Conservation (phyloP, 2,888 invertebrate genomes). For the Rhogogaster chlorosoma region DNA sequence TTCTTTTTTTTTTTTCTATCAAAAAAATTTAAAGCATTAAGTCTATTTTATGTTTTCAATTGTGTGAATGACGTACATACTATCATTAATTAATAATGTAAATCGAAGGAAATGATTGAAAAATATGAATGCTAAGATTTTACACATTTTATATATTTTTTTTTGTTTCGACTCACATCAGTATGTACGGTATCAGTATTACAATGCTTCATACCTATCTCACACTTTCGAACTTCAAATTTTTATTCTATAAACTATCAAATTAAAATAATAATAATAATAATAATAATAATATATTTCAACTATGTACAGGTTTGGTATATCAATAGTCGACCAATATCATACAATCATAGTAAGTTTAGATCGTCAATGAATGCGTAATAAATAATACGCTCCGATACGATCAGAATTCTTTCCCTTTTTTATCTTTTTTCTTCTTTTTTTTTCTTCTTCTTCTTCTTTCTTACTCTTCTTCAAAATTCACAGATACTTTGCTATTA, state of each 20-base stretch:
- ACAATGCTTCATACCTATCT: slow-evolving; percentile 22
- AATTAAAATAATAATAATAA: slow-evolving; percentile 56
- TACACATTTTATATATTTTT: slow-evolving; percentile 40
- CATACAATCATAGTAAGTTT: slow-evolving; percentile 58
- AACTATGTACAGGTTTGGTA: slow-evolving; percentile 65
- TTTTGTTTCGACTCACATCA: not conserved
- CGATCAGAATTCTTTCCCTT: slow-evolving; percentile 12
- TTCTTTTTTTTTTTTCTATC: not conserved
- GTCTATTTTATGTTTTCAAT: not conserved
- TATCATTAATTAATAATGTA: not conserved
- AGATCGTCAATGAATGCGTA: slow-evolving; percentile 8
- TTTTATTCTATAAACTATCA: slow-evolving; percentile 58
- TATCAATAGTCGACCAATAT: slow-evolving; percentile 61
- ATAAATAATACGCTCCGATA: not conserved
- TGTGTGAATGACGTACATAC: too few relatives aligned
- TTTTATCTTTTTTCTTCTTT: not conserved
- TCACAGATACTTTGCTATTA: slow-evolving; percentile 23
- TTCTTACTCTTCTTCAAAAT: not conserved
- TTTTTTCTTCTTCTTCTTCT: not conserved
- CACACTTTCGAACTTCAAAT: slow-evolving; percentile 57
- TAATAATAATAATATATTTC: slow-evolving; percentile 61
- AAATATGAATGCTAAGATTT: slow-evolving; percentile 22
- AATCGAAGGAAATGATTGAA: not conserved
- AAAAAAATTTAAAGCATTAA: not conserved
- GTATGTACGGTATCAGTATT: slow-evolving; percentile 26